Conservation (phyloP, 2,888 invertebrate genomes). For the Aricia artaxerxes region DNA sequence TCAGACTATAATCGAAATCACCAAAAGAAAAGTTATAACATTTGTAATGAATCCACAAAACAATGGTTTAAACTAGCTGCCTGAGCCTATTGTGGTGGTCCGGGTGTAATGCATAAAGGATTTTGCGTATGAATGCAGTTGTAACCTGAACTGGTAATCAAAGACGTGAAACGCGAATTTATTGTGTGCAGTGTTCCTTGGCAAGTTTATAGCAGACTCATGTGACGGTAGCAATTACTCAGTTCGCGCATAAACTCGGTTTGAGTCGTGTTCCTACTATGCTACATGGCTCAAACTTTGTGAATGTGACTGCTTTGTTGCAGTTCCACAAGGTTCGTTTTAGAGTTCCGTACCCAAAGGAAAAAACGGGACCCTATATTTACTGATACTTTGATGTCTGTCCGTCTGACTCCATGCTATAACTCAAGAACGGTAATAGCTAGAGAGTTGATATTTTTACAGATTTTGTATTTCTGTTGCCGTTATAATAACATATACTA, state of each 20-base stretch:
- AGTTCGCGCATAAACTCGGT: slow-evolving; percentile 59
- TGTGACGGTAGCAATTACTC: slow-evolving; percentile 76
- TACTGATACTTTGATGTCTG: no score
- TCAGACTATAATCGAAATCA: background rate
- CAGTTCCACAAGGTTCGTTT: background rate
- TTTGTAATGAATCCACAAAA: slow-evolving; percentile 2
- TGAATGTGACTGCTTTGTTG: background rate
- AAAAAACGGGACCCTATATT: no score
- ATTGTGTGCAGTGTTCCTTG: slow-evolving; percentile 73
- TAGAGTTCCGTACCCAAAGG: no score
- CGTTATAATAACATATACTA: no score
- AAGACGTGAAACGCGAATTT: slow-evolving; percentile 75
- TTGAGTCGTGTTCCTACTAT: background rate
- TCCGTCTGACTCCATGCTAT: no score
- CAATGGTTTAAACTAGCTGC: background rate
- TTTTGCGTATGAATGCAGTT: slow-evolving; percentile 55
- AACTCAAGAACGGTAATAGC: no score
- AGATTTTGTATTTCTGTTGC: no score
- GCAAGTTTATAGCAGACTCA: slow-evolving; percentile 73
- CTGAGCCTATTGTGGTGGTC: slow-evolving; percentile 59
- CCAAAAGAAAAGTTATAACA: background rate
- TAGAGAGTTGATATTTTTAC: no score
- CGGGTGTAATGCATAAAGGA: slow-evolving; percentile 48
- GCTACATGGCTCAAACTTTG: background rate
- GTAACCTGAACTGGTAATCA: slow-evolving; percentile 77